phyloP scores from a whole-genome alignment of 1,140 invertebrate species.

The Copidosoma floridanum region DNA sequence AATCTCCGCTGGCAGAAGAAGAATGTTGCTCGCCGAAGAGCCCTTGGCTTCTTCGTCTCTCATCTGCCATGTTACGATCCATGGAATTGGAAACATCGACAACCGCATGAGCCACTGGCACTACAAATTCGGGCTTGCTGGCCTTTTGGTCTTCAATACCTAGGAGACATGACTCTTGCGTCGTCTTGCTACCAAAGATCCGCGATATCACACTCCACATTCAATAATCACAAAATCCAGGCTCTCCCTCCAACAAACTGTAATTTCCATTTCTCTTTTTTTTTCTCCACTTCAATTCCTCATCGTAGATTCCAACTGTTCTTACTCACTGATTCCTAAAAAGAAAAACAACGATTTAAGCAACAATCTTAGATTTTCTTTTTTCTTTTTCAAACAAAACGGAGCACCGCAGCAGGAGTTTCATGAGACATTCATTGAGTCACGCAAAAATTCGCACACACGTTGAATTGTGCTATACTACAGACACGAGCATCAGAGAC shows the following conservation, averaged over 20 bases:
- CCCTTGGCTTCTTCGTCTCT: slow-evolving; percentile 47
- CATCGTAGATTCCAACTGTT: too few relatives aligned
- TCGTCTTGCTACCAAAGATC: slow-evolving; percentile 48
- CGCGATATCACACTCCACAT: slow-evolving; percentile 55
- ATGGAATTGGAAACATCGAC: slow-evolving; percentile 57
- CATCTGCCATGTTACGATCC: slow-evolving; percentile 54
- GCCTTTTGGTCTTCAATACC: slow-evolving; percentile 37
- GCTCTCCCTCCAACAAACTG: neutral
- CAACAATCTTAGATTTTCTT: too few relatives aligned
- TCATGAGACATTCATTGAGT: too few relatives aligned
- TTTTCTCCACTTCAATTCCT: too few relatives aligned
- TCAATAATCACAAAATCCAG: slow-evolving; percentile 38
- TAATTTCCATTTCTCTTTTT: too few relatives aligned
- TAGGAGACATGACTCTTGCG: slow-evolving; percentile 37
- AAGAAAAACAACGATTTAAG: too few relatives aligned
- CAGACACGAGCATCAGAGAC: too few relatives aligned
- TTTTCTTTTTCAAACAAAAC: too few relatives aligned
- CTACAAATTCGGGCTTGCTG: slow-evolving; percentile 36
- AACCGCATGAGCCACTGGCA: slow-evolving; percentile 44
- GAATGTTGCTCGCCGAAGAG: slow-evolving; percentile 33
- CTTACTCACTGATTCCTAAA: too few relatives aligned
- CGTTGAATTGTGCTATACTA: too few relatives aligned
- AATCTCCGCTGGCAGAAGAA: slow-evolving; percentile 38
- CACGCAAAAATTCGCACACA: too few relatives aligned
- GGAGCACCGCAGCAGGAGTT: too few relatives aligned